Base-by-base conservation (phyloP, 2,113 vertebrate genomes). In the Tragelaphus buxtoni region DNA sequence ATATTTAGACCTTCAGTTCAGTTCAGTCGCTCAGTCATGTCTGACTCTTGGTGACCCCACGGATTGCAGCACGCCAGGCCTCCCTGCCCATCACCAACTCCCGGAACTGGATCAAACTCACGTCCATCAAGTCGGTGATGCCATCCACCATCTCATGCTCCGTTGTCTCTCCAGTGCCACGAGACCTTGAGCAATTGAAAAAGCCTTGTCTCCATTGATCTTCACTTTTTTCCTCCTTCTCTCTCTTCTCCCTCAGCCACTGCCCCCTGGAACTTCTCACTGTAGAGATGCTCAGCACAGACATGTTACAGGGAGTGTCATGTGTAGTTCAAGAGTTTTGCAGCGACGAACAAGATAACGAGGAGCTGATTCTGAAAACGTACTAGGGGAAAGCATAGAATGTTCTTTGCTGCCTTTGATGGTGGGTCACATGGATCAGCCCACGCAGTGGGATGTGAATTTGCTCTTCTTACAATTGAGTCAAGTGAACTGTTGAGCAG, bases 1-100 rank as follows among this genome's bases (percentile, higher is more conserved):
- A 12, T 16, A 24, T 32, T 84, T 51, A 16, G 2, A 69, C 35
- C 18, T 72, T 72, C 4, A 39, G 18, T 69, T 69, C 65, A 72
- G 65, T 72, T 72, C 65, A 72, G 35, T 10, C 9, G 1, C 4
- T 72, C 65, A 72, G 65, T 72, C 9, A 11, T 12, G 35, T 72
- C 65, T 0, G 5, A 72, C 65, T 39, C 65, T 39, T 39, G 35
- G n/a, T 0, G 0, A 72, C 35, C 10, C 35, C 10, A 22, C 0
- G 1, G 35, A 72, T 35, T 24, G 20, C 35, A 39, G 65, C n/a
- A 39, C 1, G 5, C 18, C 65, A 72, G 65, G 65, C 65, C n/a
- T 72, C 65, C n/a, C 65, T 3, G 35, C 22, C 65, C 35, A 39
- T 72, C 65, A 39, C 65, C 65, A 72, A 12, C 18, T 72, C 65